phyloP scores from a whole-genome alignment of 2,113 vertebrate species.

The Paramisgurnus dabryanus region DNA sequence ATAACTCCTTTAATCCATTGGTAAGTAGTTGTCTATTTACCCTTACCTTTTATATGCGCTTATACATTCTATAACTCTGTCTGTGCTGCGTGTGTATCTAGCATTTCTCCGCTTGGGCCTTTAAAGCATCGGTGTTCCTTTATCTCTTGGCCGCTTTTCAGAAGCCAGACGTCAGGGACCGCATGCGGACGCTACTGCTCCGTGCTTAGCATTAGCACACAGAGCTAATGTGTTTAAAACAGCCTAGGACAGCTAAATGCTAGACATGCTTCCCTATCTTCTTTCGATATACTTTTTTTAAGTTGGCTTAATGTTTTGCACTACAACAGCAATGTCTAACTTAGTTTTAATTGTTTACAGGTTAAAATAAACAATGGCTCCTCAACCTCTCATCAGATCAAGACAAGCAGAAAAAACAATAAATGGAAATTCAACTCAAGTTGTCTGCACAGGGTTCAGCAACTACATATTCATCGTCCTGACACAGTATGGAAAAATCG shows the following conservation, averaged over 20 bases:
- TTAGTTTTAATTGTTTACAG: neutral
- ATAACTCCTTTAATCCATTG: neutral
- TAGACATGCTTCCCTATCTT: neutral
- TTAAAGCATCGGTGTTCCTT: conserved; percentile 44
- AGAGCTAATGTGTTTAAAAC: neutral
- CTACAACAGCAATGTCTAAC: neutral
- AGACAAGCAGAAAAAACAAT: conserved; percentile 80
- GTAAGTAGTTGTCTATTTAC: neutral
- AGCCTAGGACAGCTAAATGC: neutral
- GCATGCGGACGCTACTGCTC: neutral
- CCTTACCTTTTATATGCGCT: neutral
- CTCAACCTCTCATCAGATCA: conserved; percentile 74
- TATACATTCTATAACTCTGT: neutral
- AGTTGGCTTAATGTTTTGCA: too few species aligned
- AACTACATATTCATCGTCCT: conserved; percentile 90
- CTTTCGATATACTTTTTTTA: neutral
- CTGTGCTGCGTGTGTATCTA: neutral
- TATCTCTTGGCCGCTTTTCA: neutral
- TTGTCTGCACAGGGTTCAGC: conserved; percentile 91
- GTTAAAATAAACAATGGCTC: conserved; percentile 73
- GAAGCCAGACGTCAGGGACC: neutral
- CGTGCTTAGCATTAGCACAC: neutral
- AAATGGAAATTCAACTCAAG: conserved; percentile 84
- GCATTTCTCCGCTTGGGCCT: neutral
- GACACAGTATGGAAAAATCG: conserved; percentile 94